Evolutionary conservation across 1,140 invertebrate species (phyloP), one percentile per base, ranked within the genome.

Genomic region (Tenebrio molitor): DNA sequence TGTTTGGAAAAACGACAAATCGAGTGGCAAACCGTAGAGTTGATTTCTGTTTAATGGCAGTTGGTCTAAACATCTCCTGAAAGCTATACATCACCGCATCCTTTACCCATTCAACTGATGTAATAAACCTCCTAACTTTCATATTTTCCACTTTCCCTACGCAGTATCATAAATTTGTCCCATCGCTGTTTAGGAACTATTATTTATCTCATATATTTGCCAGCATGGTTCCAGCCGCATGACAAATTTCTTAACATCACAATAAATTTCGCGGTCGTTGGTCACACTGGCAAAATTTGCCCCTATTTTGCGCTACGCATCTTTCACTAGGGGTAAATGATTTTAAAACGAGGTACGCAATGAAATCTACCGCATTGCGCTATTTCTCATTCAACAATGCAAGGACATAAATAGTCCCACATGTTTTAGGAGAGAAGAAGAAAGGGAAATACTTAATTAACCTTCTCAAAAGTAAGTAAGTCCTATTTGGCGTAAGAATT

Each of bases 181-280:
- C 50, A 58, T 58, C 50, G 50, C 50, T 58, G 50, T 58, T 58
- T 58, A 58, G 50, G 50, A 58, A 58, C 50, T 58, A 58, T 58
- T 58, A 58, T 58, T 58, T 58, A 58, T 58, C 50, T 58, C 50
- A 23, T 58, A 25, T 58, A 58, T 58, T 21, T 21, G 21, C 50
- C 36, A 12, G 36, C 36, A 39, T 39, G 36, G 36, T 39, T 39
- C 36, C 36, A 39, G 3, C 23, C 21, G 50, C 7, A 58, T 58
- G 50, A 58, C 50, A 58, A 58, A 58, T 58, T 58, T 58, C 50
- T 58, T 58, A 58, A 58, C 23, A 58, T 58, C 3, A 23, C 23
- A 14, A 25, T 58, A 58, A 58, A 46, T 46, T 46, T 46, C 16
- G 42, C 42, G 16, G 36, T 39, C 36, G 36, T 39, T 39, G 36